Conservation (phyloP, 2,113 vertebrate genomes). For the Boulengeromyrus knoepffleri region DNA sequence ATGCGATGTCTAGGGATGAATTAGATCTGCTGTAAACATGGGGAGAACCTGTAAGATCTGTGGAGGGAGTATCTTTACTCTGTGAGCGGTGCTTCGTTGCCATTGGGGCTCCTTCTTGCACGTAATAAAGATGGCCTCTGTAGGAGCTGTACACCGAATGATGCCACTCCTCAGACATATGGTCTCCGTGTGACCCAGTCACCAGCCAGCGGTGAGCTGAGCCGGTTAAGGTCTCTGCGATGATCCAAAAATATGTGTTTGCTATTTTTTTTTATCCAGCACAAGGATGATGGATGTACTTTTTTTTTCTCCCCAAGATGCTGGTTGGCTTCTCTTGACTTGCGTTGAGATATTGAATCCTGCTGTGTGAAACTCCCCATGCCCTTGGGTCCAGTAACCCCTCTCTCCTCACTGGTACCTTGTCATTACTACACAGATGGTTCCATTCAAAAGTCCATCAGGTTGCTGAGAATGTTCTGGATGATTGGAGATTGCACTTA, state of each 20-base stretch:
- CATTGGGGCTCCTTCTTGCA: not conserved
- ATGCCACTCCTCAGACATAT: not conserved
- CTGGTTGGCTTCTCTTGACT: not conserved
- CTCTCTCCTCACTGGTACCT: not conserved
- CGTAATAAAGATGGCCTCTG: not conserved
- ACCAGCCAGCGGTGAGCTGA: not conserved
- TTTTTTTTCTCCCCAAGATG: not conserved
- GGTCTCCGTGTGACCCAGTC: not conserved
- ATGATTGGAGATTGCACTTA: not conserved
- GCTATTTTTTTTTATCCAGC: not conserved
- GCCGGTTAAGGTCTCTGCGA: not conserved
- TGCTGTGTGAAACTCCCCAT: not conserved
- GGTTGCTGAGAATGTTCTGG: not conserved
- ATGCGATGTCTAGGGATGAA: not conserved
- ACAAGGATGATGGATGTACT: not conserved
- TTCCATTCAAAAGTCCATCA: not conserved
- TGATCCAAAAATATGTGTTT: not conserved
- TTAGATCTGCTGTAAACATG: not conserved
- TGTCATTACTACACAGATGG: not conserved
- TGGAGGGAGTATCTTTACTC: not conserved
- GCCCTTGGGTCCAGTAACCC: not conserved
- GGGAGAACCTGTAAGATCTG: not conserved
- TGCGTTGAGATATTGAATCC: not conserved
- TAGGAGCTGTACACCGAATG: not conserved
- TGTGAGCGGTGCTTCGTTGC: not conserved